Conservation (phyloP, 2,113 vertebrate species). For the Rhipidura dahli region DNA sequence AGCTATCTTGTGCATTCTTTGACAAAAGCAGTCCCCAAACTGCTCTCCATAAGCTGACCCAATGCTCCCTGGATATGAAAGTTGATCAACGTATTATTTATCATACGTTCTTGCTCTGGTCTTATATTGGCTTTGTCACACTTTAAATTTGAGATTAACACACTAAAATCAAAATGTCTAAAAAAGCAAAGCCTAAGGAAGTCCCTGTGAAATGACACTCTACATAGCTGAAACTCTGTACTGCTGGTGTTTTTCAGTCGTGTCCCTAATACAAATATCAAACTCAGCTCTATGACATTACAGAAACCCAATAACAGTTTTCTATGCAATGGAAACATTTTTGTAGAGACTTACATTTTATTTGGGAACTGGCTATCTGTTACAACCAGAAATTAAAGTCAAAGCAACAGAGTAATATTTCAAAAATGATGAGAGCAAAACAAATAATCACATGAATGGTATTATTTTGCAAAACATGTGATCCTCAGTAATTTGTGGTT, state of each 20-base stretch:
- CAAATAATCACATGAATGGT: conserved; percentile 62
- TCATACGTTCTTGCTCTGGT: rapidly evolving
- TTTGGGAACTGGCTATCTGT: conserved; percentile 33
- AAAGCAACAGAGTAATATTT: conserved; percentile 51
- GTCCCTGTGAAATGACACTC: not conserved
- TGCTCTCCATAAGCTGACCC: not conserved
- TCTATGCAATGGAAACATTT: conserved; percentile 32
- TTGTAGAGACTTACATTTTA: conserved; percentile 3
- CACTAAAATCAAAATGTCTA: not conserved
- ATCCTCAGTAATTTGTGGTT: conserved; percentile 53
- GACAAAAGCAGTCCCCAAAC: not conserved
- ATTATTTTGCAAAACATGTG: conserved; percentile 63
- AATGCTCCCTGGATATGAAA: not conserved
- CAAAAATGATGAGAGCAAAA: conserved; percentile 59
- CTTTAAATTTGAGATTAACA: not conserved
- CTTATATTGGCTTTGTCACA: not conserved
- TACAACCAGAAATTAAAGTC: conserved; percentile 37
- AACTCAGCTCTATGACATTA: not conserved
- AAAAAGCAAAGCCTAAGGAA: not conserved
- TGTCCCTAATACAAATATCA: not conserved
- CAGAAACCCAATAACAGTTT: not conserved
- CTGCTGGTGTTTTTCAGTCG: not conserved
- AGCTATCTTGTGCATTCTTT: not conserved
- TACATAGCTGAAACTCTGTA: not conserved
- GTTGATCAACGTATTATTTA: not conserved